A percentile compares a stretch with the other conserved stretches of the same genome.
Conservation (phyloP, 2,797 vertebrate genomes). For the Peromyscus attwateri region DNA sequence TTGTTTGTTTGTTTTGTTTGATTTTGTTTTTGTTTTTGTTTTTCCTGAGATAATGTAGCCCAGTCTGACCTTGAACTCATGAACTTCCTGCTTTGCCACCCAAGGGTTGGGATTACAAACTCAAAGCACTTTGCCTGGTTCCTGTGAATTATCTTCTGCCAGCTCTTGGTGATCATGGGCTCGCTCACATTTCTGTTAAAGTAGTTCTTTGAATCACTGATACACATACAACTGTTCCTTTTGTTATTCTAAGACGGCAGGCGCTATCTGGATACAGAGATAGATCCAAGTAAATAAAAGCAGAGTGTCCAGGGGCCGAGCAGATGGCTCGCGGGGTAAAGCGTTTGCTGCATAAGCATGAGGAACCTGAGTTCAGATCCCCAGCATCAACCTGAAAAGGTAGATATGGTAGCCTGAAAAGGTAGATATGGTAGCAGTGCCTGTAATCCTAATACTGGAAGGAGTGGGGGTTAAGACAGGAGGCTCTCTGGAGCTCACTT, state of each 20-base stretch:
- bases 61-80: background rate
- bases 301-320: background rate
- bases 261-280: background rate
- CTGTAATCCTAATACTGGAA: background rate
- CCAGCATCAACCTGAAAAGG: background rate
- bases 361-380: background rate
- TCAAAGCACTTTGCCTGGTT: background rate
- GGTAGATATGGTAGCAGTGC: too few species aligned
- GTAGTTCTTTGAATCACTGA: background rate
- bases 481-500: background rate
- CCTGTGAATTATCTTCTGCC: background rate
- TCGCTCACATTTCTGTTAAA: background rate
- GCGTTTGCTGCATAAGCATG: background rate
- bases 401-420: too few species aligned
- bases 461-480: background rate
- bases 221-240: background rate
- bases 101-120: background rate
- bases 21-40: background rate
- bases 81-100: background rate
- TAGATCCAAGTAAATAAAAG: background rate
- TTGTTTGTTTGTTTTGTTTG: too few species aligned
- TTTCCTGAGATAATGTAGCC: background rate
- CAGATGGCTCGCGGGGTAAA: too few species aligned
- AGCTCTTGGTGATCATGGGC: background rate
- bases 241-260: background rate